These are phyloP conservation scores for Cremastinae sp. DNA, from an alignment of 2,888 invertebrate genomes.

Conservation along the genomic window DNA sequence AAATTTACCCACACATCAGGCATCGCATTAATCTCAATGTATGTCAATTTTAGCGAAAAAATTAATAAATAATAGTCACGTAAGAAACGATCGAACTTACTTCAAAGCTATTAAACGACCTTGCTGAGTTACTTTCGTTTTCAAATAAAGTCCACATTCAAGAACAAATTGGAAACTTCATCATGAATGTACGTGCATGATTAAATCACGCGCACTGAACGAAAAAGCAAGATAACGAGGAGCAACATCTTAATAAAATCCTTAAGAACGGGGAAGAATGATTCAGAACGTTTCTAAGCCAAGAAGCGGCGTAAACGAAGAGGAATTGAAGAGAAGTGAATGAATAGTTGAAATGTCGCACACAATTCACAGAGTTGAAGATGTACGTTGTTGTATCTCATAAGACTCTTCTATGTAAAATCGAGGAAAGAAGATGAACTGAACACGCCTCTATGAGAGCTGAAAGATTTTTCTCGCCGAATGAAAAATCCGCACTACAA, in stretches of 20 bases:
- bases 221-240: slow-evolving; percentile 19
- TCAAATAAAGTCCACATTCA: too few relatives aligned
- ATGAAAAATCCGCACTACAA: slow-evolving; percentile 53
- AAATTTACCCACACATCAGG: too few relatives aligned
- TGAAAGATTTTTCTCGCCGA: slow-evolving; percentile 55
- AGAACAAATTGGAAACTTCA: too few relatives aligned
- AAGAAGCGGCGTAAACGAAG: slow-evolving; percentile 35
- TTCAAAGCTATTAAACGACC: too few relatives aligned
- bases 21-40: too few relatives aligned
- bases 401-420: slow-evolving; percentile 63
- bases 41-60: too few relatives aligned
- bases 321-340: slow-evolving; percentile 60
- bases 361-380: slow-evolving; percentile 40
- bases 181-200: too few relatives aligned
- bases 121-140: too few relatives aligned
- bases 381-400: slow-evolving; percentile 44
- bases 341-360: slow-evolving; percentile 70
- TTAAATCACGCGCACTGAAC: slow-evolving; percentile 10
- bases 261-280: slow-evolving; percentile 74
- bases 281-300: slow-evolving; percentile 75
- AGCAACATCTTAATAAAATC: slow-evolving; percentile 38
- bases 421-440: slow-evolving; percentile 43
- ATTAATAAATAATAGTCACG: too few relatives aligned
- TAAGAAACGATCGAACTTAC: too few relatives aligned
- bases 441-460: slow-evolving; percentile 42